Conservation (phyloP, 2,113 vertebrate species). For the Nestor notabilis region DNA sequence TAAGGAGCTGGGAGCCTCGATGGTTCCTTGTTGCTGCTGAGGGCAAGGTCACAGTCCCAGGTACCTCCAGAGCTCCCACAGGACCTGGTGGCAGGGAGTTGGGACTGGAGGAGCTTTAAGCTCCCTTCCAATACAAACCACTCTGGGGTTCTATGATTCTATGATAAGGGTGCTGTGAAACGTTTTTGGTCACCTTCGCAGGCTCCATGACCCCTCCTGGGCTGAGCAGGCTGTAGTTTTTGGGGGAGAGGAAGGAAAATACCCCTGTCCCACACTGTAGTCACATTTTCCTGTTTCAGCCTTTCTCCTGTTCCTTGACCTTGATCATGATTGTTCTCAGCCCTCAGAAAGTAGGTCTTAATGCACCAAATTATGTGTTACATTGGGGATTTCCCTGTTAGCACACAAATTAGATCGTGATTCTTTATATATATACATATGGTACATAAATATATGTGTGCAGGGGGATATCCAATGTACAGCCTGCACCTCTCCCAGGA, state of each 20-base stretch:
- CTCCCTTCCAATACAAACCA: background rate
- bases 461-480: rapidly evolving
- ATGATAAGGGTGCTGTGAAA: background rate
- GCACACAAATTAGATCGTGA: conserved; percentile 18
- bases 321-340: background rate
- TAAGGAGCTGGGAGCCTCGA: too few relatives aligned
- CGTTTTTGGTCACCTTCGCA: background rate
- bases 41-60: too few relatives aligned
- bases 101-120: background rate
- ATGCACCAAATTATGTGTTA: conserved; percentile 14
- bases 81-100: background rate
- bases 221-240: background rate
- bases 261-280: background rate
- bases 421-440: background rate
- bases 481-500: background rate
- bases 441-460: background rate
- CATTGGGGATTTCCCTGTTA: conserved; percentile 28
- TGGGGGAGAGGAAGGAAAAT: background rate
- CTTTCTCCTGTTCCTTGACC: background rate
- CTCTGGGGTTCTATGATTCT: background rate
- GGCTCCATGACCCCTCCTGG: background rate
- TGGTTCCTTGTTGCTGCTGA: too few relatives aligned
- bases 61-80: too few relatives aligned
- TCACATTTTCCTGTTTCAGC: background rate
- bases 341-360: conserved; percentile 23